Evolutionary conservation across 2,888 invertebrate genomes (phyloP), one percentile per base, ranked within the genome.

Genomic region (Mythimna albipuncta): DNA sequence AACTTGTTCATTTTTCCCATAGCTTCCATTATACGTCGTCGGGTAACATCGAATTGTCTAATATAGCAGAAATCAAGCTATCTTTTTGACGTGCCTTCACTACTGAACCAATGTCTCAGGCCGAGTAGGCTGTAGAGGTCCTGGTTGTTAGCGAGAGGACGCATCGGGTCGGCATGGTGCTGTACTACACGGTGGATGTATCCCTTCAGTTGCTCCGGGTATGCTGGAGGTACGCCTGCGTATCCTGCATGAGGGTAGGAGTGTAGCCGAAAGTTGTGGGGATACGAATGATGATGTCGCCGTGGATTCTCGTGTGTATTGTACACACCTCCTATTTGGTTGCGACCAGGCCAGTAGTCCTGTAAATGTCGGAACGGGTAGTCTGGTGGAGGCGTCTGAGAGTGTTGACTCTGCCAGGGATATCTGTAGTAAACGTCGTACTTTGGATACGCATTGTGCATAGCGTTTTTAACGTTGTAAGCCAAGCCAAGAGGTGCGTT

Each of bases 11-110:
- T 87, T 91, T 90, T 89, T 88, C 86, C 93, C 95, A 95, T 94
- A 95, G 96, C 96, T 94, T 94, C 91, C 95, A 94, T 91, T 94
- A 95, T 94, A 96, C 89, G 92, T 94, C 93, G 93, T 96, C 95
- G 96, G 96, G 96, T 96, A 96, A 96, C 96, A 95, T 96, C 94
- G 92, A 93, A 91, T 94, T 94, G 89, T 93, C 92, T 94, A 92
- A 89, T 83, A 82, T 81, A 78, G 87, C 74, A 77, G 82, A 77
- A 88, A 90, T 76, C 83, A 85, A 92, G 88, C 95, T 96, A 96
- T 96, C 96, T 96, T 87, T 96, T 95, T 75, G 95, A 93, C 70
- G 94, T 91, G 71, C 93, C 94, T 91, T 96, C 95, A 84, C 93
- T 94, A 86, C 95, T 95, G 83, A 96, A 95, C 96, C 96, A 96